A percentile compares a stretch with the other conserved stretches of the same genome.
phyloP scores from a whole-genome alignment of 2,797 vertebrate species.

The Emys orbicularis region DNA sequence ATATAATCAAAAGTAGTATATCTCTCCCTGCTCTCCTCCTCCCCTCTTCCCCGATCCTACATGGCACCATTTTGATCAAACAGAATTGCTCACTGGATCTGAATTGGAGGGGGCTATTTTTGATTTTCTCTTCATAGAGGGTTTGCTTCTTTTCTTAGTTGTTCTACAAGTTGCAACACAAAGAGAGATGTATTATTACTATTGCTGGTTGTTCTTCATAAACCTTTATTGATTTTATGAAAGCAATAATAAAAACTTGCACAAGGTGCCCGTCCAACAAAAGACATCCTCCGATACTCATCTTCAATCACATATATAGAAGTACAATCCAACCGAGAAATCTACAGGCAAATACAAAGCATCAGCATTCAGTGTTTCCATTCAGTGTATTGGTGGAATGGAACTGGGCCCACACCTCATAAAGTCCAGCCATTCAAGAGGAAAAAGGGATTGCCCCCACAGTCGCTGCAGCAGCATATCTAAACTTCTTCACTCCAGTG shows the following conservation, averaged over 20 bases:
- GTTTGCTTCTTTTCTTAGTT: slow-evolving; percentile 28
- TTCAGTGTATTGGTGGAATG: background rate
- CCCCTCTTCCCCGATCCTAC: background rate
- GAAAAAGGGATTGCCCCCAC: slow-evolving; percentile 19
- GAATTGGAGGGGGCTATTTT: background rate
- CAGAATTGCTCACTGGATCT: background rate
- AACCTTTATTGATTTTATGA: slow-evolving; percentile 73
- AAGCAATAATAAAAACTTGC: slow-evolving; percentile 69
- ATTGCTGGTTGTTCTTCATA: slow-evolving; percentile 64
- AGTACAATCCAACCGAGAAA: slow-evolving; percentile 63
- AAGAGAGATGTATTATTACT: slow-evolving; percentile 63
- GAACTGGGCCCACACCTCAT: slow-evolving; percentile 31
- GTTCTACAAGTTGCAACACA: slow-evolving; percentile 15
- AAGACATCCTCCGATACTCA: slow-evolving; percentile 66
- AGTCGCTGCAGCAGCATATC: fast-evolving
- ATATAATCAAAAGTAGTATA: too few relatives aligned
- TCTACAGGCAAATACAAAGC: slow-evolving; percentile 69
- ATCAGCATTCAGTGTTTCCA: background rate
- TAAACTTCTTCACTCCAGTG: background rate
- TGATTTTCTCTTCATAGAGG: slow-evolving; percentile 6
- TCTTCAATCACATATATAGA: slow-evolving; percentile 60
- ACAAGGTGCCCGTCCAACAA: slow-evolving; percentile 67
- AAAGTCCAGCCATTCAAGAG: background rate
- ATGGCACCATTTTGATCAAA: slow-evolving; percentile 4
- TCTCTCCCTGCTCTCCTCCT: background rate